phyloP scores from a whole-genome alignment of 2,113 vertebrate species.

The Elachura formosa region DNA sequence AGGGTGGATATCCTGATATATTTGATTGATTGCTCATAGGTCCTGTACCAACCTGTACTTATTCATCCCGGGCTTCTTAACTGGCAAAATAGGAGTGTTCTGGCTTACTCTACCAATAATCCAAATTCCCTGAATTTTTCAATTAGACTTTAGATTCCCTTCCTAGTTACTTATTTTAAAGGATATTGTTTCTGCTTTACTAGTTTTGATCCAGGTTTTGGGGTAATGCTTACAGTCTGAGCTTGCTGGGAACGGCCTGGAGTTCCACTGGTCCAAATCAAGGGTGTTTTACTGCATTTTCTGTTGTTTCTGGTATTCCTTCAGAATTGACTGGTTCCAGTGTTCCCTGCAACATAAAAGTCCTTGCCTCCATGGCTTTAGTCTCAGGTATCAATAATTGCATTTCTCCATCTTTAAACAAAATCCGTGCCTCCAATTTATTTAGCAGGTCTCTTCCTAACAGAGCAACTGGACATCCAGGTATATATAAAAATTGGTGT shows the following conservation, averaged over 20 bases:
- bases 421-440: neutral
- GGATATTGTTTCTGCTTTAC: neutral
- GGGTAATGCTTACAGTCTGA: neutral
- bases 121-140: neutral
- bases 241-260: neutral
- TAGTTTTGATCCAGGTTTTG: neutral
- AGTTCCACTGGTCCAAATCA: neutral
- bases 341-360: neutral
- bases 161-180: neutral
- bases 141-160: fast-evolving
- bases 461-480: neutral
- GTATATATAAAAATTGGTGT: neutral
- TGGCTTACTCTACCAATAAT: neutral
- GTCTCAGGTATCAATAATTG: neutral
- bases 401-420: neutral
- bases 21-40: neutral
- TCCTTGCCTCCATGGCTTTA: neutral
- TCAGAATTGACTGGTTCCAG: neutral
- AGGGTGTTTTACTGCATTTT: neutral
- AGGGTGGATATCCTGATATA: neutral
- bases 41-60: neutral
- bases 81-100: neutral
- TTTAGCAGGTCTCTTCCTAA: neutral
- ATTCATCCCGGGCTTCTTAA: neutral
- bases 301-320: neutral